Percentiles rank a stretch among this genome's conserved stretches.
Evolutionary conservation across 2,888 invertebrate species (phyloP).

Genomic region (Sisyra terminalis): DNA sequence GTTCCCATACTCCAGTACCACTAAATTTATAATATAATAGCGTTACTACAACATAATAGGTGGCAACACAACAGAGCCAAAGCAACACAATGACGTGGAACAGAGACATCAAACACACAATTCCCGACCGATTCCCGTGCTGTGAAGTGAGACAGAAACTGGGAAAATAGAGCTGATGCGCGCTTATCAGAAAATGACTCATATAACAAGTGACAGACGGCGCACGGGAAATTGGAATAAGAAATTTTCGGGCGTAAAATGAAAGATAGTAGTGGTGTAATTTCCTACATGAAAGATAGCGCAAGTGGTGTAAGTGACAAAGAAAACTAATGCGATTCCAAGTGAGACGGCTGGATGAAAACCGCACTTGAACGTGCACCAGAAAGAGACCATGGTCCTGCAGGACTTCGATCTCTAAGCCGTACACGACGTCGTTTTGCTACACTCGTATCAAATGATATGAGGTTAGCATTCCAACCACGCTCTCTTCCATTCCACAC

Average conservation of each 20-base stretch:
- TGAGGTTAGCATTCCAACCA: too few species aligned
- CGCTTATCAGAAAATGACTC: constrained; percentile 24
- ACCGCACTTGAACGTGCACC: not conserved
- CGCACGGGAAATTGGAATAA: constrained; percentile 50
- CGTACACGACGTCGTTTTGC: not conserved
- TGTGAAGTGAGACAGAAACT: constrained; percentile 31
- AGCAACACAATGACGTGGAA: constrained; percentile 19
- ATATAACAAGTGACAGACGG: constrained; percentile 16
- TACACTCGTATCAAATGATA: too few species aligned
- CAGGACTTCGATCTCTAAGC: not conserved
- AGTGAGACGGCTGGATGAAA: not conserved
- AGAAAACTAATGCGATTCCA: not conserved
- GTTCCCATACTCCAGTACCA: not conserved
- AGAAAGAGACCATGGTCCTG: not conserved
- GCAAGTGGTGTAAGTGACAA: constrained; percentile 16
- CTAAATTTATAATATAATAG: constrained; percentile 9
- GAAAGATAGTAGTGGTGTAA: constrained; percentile 60
- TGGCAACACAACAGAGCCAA: constrained; percentile 13
- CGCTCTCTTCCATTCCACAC: too few species aligned
- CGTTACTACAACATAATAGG: constrained; percentile 8
- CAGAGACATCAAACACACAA: constrained; percentile 45
- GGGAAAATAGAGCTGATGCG: constrained; percentile 30
- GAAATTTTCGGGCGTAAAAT: constrained; percentile 63
- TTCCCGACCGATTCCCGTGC: constrained; percentile 33
- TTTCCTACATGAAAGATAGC: constrained; percentile 37